These are phyloP conservation scores for Auanema sp. DNA, from an alignment of 2,888 invertebrate species.

Conservation along the genomic window DNA sequence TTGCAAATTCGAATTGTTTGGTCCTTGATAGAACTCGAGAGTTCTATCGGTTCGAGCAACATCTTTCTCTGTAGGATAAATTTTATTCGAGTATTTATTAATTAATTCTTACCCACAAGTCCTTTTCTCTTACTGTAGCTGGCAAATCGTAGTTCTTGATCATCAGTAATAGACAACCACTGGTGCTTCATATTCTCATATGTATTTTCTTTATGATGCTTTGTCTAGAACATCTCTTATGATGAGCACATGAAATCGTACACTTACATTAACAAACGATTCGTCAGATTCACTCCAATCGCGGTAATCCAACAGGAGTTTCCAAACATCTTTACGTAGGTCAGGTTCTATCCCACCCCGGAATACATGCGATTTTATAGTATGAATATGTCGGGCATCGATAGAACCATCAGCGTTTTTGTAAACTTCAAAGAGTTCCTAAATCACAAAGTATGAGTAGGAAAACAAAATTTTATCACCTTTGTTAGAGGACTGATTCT, in stretches of 20 bases:
- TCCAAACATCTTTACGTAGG: slow-evolving; percentile 86
- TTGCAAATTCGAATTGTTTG: slow-evolving; percentile 83
- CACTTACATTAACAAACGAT: slow-evolving; percentile 71
- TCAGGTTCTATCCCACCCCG: slow-evolving; percentile 38
- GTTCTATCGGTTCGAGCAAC: slow-evolving; percentile 92
- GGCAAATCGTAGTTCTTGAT: slow-evolving; percentile 84
- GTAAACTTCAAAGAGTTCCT: not conserved
- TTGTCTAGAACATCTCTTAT: slow-evolving; percentile 65
- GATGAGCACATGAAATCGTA: not conserved
- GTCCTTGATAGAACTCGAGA: slow-evolving; percentile 87
- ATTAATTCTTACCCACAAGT: slow-evolving; percentile 75
- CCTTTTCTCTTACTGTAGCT: slow-evolving; percentile 87
- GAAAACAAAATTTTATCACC: slow-evolving; percentile 23
- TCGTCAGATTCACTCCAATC: slow-evolving; percentile 80
- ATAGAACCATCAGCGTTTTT: not conserved
- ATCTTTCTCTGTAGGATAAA: slow-evolving; percentile 79
- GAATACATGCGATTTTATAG: not conserved
- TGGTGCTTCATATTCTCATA: slow-evolving; percentile 80
- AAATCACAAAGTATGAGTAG: not conserved
- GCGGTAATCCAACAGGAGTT: slow-evolving; percentile 85
- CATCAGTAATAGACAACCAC: slow-evolving; percentile 85
- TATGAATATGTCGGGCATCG: not conserved
- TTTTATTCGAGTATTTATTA: not conserved
- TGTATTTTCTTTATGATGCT: slow-evolving; percentile 71
- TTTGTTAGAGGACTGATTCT: not conserved